Percentiles rank a stretch among this genome's conserved stretches.
phyloP scores from a whole-genome alignment of 92 coral and sea anemone species.

The Ricordea florida region DNA sequence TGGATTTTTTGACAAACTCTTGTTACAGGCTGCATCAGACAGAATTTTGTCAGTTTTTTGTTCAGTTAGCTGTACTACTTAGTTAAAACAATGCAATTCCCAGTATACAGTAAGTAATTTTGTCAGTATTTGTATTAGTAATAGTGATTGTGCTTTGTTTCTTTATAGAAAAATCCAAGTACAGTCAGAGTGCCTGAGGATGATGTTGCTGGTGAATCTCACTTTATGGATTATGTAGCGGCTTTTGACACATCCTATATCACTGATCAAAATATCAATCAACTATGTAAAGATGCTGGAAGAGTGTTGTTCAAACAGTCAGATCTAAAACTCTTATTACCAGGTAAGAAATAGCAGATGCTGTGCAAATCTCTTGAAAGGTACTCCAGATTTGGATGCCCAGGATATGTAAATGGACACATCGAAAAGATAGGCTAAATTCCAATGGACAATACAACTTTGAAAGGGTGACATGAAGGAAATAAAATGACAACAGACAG shows the following conservation, averaged over 20 bases:
- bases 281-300: slow-evolving; percentile 84
- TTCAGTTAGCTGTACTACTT: no score
- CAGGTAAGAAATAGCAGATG: slow-evolving; percentile 33
- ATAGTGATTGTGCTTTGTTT: not conserved
- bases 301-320: slow-evolving; percentile 64
- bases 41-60: no score
- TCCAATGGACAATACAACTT: no score
- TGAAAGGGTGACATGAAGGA: no score
- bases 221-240: slow-evolving; percentile 79
- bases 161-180: slow-evolving; percentile 85
- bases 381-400: not conserved
- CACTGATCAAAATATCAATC: slow-evolving; percentile 61
- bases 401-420: no score
- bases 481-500: no score
- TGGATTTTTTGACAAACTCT: no score
- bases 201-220: slow-evolving; percentile 73
- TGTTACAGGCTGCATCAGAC: no score
- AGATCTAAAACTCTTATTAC: slow-evolving; percentile 47
- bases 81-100: no score
- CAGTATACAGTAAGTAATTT: no score
- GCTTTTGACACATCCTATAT: slow-evolving; percentile 39
- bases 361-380: not conserved
- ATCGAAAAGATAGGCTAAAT: no score
- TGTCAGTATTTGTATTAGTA: no score
- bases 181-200: slow-evolving; percentile 92